phyloP scores from a whole-genome alignment of 2,888 invertebrate species.

The Eustalomyia histrio region DNA sequence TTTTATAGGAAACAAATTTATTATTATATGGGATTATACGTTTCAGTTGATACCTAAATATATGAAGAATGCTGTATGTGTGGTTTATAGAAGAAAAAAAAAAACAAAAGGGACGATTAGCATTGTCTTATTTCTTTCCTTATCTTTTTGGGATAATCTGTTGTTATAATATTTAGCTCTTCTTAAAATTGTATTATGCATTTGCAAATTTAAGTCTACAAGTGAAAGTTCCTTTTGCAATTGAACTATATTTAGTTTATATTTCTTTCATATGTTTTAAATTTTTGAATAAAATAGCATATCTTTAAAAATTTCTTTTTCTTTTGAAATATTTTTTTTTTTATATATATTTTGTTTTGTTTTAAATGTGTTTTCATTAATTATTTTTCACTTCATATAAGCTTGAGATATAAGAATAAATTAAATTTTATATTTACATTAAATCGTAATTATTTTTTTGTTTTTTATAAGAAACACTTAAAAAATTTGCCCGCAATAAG shows the following conservation, averaged over 20 bases:
- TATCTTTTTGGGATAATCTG: too few relatives aligned
- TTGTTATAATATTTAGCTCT: too few relatives aligned
- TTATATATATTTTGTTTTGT: neutral
- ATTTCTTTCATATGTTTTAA: slow-evolving; percentile 1
- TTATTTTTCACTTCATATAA: slow-evolving; percentile 47
- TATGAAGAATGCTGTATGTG: too few relatives aligned
- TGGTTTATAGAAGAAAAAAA: too few relatives aligned
- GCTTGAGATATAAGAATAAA: slow-evolving; percentile 58
- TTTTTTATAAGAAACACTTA: slow-evolving; percentile 53
- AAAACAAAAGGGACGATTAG: too few relatives aligned
- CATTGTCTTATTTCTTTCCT: too few relatives aligned
- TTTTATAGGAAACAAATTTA: too few relatives aligned
- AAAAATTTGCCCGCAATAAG: slow-evolving; percentile 37
- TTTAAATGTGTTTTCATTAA: slow-evolving; percentile 14
- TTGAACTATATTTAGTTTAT: slow-evolving; percentile 11
- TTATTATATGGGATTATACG: too few relatives aligned
- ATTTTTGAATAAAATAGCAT: slow-evolving; percentile 22
- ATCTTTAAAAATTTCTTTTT: slow-evolving; percentile 39
- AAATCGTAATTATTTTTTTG: slow-evolving; percentile 24
- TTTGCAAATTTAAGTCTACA: slow-evolving; percentile 20
- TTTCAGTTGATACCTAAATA: too few relatives aligned
- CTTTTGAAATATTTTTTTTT: neutral
- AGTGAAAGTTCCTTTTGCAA: slow-evolving; percentile 16
- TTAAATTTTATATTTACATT: slow-evolving; percentile 60
- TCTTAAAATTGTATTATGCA: neutral